phyloP scores from a whole-genome alignment of 2,113 vertebrate genomes.

The Hyperopisus bebe region DNA sequence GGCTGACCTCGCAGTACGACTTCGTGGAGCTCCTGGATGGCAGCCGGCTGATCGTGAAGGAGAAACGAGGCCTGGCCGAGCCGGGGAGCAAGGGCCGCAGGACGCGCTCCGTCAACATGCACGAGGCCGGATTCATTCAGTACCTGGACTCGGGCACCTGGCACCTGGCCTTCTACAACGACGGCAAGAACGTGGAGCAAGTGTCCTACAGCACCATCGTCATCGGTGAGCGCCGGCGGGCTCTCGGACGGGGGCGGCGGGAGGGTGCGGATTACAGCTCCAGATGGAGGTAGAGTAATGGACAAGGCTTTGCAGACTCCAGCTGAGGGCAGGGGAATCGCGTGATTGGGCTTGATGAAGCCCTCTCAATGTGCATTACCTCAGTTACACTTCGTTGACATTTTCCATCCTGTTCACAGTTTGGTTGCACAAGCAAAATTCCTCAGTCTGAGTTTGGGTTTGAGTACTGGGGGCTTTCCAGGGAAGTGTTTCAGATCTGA shows the following conservation, averaged over 20 bases:
- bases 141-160: slow-evolving; percentile 94
- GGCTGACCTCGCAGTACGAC: slow-evolving; percentile 70
- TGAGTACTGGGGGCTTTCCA: not conserved
- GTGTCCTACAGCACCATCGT: slow-evolving; percentile 90
- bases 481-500: not conserved
- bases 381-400: not conserved
- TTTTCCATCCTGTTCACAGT: not conserved
- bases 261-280: not conserved
- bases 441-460: not conserved
- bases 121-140: slow-evolving; percentile 93
- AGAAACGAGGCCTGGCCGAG: slow-evolving; percentile 80
- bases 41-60: slow-evolving; percentile 83
- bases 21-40: slow-evolving; percentile 95
- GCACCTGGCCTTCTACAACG: slow-evolving; percentile 97
- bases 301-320: not conserved
- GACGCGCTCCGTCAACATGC: slow-evolving; percentile 69
- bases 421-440: not conserved
- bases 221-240: slow-evolving; percentile 71
- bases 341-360: not conserved
- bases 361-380: not conserved
- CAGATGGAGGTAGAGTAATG: not conserved
- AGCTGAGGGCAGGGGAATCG: not conserved
- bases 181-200: slow-evolving; percentile 84
- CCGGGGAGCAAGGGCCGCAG: slow-evolving; percentile 55
- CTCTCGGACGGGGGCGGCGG: too few relatives aligned